Conservation (phyloP, 2,888 invertebrate genomes). For the Meta bourneti region DNA sequence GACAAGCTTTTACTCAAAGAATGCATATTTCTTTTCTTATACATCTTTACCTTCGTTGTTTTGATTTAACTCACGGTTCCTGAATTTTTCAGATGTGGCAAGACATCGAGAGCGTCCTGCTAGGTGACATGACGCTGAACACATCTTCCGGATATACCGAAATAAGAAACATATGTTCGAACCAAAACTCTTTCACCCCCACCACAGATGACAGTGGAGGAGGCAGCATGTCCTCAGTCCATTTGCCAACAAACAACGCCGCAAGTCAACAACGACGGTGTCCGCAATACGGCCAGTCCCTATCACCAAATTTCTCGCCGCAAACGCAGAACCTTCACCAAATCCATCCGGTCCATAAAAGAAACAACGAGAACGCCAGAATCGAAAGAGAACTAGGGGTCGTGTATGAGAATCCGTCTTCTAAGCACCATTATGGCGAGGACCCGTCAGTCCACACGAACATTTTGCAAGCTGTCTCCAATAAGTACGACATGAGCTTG, state of each 20-base stretch:
- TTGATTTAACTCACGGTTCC: too few relatives aligned
- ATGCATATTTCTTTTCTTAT: too few relatives aligned
- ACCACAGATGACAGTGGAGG: slow-evolving; percentile 74
- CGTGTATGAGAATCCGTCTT: slow-evolving; percentile 42
- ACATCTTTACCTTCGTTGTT: too few relatives aligned
- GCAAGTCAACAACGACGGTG: slow-evolving; percentile 40
- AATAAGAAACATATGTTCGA: slow-evolving; percentile 52
- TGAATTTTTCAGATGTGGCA: slow-evolving; percentile 82
- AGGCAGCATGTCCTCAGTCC: slow-evolving; percentile 56
- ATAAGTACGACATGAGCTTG: slow-evolving; percentile 62
- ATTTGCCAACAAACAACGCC: slow-evolving; percentile 18
- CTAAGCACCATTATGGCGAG: slow-evolving; percentile 54
- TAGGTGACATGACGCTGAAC: slow-evolving; percentile 79
- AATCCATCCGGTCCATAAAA: slow-evolving; percentile 49
- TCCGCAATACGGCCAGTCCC: slow-evolving; percentile 47
- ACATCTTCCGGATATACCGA: slow-evolving; percentile 62
- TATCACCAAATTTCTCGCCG: slow-evolving; percentile 53
- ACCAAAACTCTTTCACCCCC: slow-evolving; percentile 64
- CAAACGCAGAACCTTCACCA: slow-evolving; percentile 40
- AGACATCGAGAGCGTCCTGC: slow-evolving; percentile 82
- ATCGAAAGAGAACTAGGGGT: slow-evolving; percentile 69
- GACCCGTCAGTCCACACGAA: slow-evolving; percentile 32
- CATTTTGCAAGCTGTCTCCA: slow-evolving; percentile 25
- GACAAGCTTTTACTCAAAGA: too few relatives aligned
- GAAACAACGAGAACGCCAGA: slow-evolving; percentile 12